phyloP scores from a whole-genome alignment of 2,888 invertebrate genomes.

The Calameuta filiformis region DNA sequence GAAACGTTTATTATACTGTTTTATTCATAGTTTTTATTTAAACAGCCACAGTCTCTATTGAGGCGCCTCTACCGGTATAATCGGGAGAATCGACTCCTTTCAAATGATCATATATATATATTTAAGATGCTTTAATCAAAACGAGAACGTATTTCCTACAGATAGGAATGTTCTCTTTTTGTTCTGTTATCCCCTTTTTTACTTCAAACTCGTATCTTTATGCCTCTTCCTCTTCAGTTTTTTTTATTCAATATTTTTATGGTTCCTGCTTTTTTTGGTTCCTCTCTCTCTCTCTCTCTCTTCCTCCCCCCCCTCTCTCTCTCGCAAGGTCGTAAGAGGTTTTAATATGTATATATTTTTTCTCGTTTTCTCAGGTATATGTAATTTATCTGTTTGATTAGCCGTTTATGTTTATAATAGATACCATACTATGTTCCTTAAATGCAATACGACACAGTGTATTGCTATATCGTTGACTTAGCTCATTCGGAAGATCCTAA shows the following conservation, averaged over 20 bases:
- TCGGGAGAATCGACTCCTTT: neutral
- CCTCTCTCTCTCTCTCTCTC: neutral
- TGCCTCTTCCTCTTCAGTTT: neutral
- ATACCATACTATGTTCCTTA: neutral
- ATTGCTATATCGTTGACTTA: neutral
- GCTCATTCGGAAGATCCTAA: neutral
- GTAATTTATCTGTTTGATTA: neutral
- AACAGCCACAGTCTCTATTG: neutral
- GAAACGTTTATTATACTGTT: conserved; percentile 3
- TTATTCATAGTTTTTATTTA: neutral
- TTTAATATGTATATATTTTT: conserved; percentile 4
- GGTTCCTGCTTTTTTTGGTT: neutral
- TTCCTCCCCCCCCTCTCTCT: neutral
- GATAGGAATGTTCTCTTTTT: neutral
- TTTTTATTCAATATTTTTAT: neutral
- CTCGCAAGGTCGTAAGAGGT: neutral
- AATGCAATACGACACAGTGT: neutral
- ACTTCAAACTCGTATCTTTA: neutral
- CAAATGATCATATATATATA: neutral
- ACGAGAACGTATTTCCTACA: neutral
- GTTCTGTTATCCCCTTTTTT: neutral
- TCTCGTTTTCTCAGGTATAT: neutral
- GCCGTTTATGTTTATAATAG: neutral
- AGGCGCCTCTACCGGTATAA: neutral
- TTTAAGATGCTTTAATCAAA: neutral